These are phyloP conservation scores for Dryobota labecula DNA, from an alignment of 2,888 invertebrate genomes.

Conservation along the genomic window DNA sequence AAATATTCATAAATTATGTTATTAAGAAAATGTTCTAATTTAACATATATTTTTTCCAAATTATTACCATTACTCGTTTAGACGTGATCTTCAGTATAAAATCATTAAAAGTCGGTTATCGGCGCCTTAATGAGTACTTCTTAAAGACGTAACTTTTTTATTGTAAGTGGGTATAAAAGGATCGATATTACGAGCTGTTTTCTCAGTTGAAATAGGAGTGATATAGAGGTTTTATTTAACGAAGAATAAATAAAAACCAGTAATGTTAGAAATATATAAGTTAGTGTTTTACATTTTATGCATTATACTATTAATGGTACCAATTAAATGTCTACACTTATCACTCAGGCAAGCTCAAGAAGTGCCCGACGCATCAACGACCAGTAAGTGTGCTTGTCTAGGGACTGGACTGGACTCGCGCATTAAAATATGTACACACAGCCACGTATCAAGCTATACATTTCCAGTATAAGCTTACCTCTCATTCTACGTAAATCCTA, in stretches of 20 bases:
- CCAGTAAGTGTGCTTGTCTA: background rate
- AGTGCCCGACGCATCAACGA: rapidly evolving
- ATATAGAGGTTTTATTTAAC: background rate
- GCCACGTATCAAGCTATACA: no score
- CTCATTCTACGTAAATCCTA: no score
- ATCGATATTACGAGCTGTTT: background rate
- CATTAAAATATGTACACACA: no score
- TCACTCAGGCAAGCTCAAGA: background rate
- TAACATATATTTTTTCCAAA: no score
- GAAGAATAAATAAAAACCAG: background rate
- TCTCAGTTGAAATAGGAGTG: constrained; percentile 2
- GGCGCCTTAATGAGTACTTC: constrained; percentile 27
- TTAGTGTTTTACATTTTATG: constrained; percentile 3
- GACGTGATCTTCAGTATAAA: no score
- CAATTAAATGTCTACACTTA: background rate
- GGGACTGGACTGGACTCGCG: background rate
- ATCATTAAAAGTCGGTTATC: no score
- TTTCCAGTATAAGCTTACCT: no score
- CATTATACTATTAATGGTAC: background rate
- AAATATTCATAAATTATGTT: no score
- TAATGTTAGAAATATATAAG: constrained; percentile 13
- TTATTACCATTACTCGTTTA: no score
- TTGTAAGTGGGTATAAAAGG: constrained; percentile 14
- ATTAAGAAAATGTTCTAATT: no score
- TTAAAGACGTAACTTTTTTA: background rate